Evolutionary conservation across 2,888 invertebrate genomes (phyloP), one percentile per base, ranked within the genome.

Genomic region (Himalopsyche tibetana): DNA sequence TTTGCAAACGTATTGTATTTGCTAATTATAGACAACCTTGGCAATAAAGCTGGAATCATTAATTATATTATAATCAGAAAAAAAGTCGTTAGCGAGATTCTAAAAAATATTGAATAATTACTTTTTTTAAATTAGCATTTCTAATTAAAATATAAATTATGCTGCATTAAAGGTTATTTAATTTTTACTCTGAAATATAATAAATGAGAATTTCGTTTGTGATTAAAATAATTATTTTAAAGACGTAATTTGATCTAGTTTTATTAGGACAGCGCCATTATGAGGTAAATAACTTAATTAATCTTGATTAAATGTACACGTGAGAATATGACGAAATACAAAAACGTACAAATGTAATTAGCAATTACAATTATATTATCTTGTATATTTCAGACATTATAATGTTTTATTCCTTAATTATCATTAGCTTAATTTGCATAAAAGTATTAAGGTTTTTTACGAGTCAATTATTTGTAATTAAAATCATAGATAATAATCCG

Each of bases 171-270:
- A 74, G 69, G 74, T 74, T 6, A 74, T 74, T 74, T 74, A 28
- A 36, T 74, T 74, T 74, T 38, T 38, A 38, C 15, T 74, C 74
- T 11, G 11, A 36, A 36, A 38, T 36, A 38, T 12, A 74, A 36
- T 38, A 74, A 36, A 74, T 74, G 74, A 74, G 38, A 74, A 36
- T 74, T 74, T 74, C 74, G 74, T 74, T 74, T 74, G 80, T 80
- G 51, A 80, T 80, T 80, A 80, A 42, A 80, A 80, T 80, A 80
- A 80, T 86, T 82, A 81, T 83, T 82, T 56, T 63, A 51, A 82
- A 86, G 81, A 80, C 56, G 81, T 80, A 81, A 82, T 45, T 86
- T 63, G 82, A 80, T 85, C 56, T 81, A 80, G 55, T 85, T 86
- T 40, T 51, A 85, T 82, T 89, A 63, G 84, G 80, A 86, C 74